Conservation (phyloP, 2,888 invertebrate genomes). For the Mimas tiliae region DNA sequence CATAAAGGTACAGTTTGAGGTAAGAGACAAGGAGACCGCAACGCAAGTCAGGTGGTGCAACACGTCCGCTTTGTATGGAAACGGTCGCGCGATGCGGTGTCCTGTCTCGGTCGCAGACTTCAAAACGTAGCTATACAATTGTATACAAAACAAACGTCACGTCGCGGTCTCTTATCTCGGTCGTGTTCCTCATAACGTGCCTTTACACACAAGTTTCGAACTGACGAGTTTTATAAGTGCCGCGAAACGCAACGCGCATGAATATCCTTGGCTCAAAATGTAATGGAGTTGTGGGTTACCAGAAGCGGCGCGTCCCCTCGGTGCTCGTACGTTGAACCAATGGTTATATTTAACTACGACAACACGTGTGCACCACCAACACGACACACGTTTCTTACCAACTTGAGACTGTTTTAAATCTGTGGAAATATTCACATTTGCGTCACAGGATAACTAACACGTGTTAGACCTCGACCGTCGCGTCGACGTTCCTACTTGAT, state of each 20-base stretch:
- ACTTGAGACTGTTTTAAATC: constrained; percentile 60
- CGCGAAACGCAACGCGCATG: background rate
- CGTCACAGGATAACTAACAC: constrained; percentile 17
- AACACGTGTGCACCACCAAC: constrained; percentile 72
- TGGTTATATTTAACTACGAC: constrained; percentile 81
- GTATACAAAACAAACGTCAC: no score
- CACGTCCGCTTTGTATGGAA: no score
- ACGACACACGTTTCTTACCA: constrained; percentile 65
- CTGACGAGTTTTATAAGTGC: background rate
- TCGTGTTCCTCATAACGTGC: no score
- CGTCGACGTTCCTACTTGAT: background rate
- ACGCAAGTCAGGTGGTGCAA: no score
- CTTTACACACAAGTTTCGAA: constrained; percentile 1
- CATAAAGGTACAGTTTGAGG: background rate
- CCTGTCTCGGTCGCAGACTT: no score
- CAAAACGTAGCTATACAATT: no score
- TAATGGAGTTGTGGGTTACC: constrained; percentile 65
- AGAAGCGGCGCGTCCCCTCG: constrained; percentile 62
- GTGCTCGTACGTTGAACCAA: constrained; percentile 77
- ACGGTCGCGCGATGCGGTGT: no score
- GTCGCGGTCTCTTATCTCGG: no score
- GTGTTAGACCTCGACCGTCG: background rate
- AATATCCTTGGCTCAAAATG: constrained; percentile 24
- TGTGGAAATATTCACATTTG: constrained; percentile 46
- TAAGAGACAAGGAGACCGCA: no score